Evolutionary conservation across 2,113 vertebrate species (phyloP).

Genomic region (Microcebus ravelobensis): DNA sequence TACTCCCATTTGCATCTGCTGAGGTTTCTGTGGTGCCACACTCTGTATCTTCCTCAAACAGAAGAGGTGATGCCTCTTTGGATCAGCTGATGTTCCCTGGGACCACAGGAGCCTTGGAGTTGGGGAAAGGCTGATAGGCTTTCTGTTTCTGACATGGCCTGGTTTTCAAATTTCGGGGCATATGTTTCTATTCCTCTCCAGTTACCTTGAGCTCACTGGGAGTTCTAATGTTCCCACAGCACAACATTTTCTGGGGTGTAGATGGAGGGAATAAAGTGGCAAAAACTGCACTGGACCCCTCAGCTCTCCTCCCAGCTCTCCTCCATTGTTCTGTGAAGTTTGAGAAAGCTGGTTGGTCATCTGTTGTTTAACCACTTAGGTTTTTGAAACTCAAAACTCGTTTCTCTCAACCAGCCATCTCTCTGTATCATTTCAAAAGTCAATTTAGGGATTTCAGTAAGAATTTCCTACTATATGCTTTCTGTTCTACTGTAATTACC

Average conservation of each 20-base stretch:
- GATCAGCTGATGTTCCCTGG: background rate
- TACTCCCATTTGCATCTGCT: background rate
- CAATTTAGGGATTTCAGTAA: background rate
- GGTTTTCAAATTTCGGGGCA: background rate
- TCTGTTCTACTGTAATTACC: background rate
- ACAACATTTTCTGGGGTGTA: background rate
- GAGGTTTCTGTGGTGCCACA: background rate
- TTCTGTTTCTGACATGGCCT: background rate
- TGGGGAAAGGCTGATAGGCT: background rate
- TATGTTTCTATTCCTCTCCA: background rate
- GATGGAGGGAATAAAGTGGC: background rate
- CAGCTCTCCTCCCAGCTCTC: background rate
- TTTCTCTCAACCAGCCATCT: background rate
- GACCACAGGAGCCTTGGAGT: background rate
- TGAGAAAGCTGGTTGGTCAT: background rate
- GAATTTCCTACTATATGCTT: background rate
- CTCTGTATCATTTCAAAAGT: background rate
- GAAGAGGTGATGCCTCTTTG: background rate
- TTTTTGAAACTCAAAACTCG: background rate
- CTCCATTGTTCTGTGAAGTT: background rate
- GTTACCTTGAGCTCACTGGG: background rate
- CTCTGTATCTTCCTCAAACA: background rate
- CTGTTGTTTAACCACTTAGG: background rate
- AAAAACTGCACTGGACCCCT: too few species aligned
- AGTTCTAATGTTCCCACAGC: background rate